Conservation (phyloP, 2,888 invertebrate genomes). For the Cheilosia variabilis region DNA sequence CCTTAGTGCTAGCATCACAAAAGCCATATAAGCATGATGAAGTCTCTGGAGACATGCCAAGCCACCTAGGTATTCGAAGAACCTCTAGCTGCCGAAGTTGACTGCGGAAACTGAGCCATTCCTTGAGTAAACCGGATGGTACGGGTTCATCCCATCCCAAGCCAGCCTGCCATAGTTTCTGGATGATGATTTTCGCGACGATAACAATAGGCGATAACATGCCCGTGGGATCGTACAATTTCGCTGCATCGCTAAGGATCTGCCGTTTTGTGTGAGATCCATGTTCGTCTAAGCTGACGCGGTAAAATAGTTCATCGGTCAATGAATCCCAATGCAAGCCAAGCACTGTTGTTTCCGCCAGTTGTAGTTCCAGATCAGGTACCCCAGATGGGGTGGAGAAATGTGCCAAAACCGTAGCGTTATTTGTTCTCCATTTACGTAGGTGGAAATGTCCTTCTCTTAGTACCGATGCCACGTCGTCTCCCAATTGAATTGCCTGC, state of each 20-base stretch:
- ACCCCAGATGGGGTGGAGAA: not conserved
- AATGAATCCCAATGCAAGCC: constrained; percentile 31
- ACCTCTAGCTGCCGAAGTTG: constrained; percentile 9
- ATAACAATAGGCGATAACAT: not conserved
- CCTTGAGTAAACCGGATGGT: constrained; percentile 5
- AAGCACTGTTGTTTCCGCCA: constrained; percentile 13
- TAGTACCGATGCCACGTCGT: constrained; percentile 16
- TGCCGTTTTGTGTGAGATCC: constrained; percentile 13
- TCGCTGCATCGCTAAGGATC: not conserved
- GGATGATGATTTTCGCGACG: not conserved
- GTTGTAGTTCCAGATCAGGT: not conserved
- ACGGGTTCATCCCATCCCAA: constrained; percentile 19
- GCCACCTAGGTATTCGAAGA: constrained; percentile 32
- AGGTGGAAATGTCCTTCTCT: constrained; percentile 20
- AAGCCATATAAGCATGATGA: constrained; percentile 4
- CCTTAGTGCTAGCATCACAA: no score
- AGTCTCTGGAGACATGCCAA: constrained; percentile 14
- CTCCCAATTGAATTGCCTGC: constrained; percentile 13
- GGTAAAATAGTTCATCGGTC: constrained; percentile 27
- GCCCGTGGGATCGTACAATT: constrained; percentile 1
- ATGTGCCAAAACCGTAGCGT: constrained; percentile 5
- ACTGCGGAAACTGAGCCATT: constrained; percentile 30
- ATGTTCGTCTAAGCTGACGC: not conserved
- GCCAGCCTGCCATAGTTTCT: constrained; percentile 8
- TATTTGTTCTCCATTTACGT: constrained; percentile 43